Base-by-base conservation (phyloP, 2,113 vertebrate species). In the Crotalus helleri region DNA sequence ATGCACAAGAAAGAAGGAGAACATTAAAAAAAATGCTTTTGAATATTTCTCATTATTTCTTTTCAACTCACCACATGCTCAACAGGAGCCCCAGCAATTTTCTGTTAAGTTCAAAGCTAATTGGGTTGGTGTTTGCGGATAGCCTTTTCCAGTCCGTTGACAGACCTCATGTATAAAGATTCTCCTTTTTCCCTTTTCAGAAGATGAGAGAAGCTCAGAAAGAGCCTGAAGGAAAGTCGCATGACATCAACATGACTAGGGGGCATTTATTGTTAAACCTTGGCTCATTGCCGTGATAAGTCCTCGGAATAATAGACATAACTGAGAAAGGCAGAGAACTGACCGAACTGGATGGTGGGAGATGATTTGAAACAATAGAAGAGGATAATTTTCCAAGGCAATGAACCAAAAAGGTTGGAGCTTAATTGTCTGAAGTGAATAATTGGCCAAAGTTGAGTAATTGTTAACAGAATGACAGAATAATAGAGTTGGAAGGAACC, bases 41-140 rank as follows among this genome's bases (percentile, higher is more conserved):
- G 39, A 58, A 39, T 64, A 74, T 11, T 91, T 92, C 17, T 94
- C 21, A 26, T 85, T 87, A 81, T 90, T 94, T 44, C 0, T 90
- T 39, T 92, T 33, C 64, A 91, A 54, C 93, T 17, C 4, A 49
- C 13, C 19, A 33, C 44, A 87, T 85, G 8, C 23, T 2, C 44
- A 93, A 92, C 0, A 81, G 53, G 4, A 81, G 15, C 86, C 54
- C 58, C 61, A 95, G 88, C 23, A 93, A 85, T 94, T 94, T 94
- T 89, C 29, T 23, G 33, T 23, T 57, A 93, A 89, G 1, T 93
- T 59, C 86, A 95, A 93, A 93, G 55, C 21, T 94, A 94, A 93
- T 58, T 94, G 53, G 51, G 39, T 61, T 19, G 3, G 12, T 86
- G 85, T 90, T 29, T 15, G 19, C 87, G 92, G n/a, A 61, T 13